These are phyloP conservation scores for Melipona quadrifasciata DNA, from an alignment of 1,140 invertebrate species.

Conservation along the genomic window DNA sequence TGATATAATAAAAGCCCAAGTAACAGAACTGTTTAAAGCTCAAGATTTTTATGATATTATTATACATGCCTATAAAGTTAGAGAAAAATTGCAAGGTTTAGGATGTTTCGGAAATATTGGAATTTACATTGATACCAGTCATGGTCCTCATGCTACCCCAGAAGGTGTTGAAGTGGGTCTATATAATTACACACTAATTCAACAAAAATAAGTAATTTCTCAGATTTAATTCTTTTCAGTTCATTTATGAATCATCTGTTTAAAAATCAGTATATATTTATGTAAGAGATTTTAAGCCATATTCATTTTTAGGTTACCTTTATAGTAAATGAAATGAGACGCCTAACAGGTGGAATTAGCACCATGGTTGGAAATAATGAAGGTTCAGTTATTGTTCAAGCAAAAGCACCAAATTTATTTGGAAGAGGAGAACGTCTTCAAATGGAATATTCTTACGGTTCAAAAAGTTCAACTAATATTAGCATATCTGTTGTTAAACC, in stretches of 20 bases:
- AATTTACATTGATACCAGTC: conserved; percentile 92
- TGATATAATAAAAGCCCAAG: conserved; percentile 88
- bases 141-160: conserved; percentile 85
- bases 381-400: conserved; percentile 88
- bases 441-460: conserved; percentile 89
- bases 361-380: conserved; percentile 94
- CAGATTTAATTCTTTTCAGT: conserved; percentile 50
- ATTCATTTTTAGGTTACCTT: conserved; percentile 87
- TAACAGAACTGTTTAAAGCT: conserved; percentile 88
- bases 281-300: background rate
- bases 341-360: conserved; percentile 90
- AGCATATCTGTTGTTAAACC: conserved; percentile 90
- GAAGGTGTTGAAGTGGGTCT: conserved; percentile 89
- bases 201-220: conserved; percentile 68
- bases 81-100: conserved; percentile 87
- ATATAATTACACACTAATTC: conserved; percentile 68
- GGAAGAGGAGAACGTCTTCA: conserved; percentile 91
- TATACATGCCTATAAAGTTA: conserved; percentile 84
- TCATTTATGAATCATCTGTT: background rate
- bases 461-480: conserved; percentile 87
- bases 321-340: conserved; percentile 88
- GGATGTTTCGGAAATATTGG: conserved; percentile 92
- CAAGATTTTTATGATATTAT: conserved; percentile 86
- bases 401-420: conserved; percentile 89
- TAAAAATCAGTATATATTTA: background rate